A percentile compares a stretch with the other conserved stretches of the same genome.
Evolutionary conservation across 2,113 vertebrate genomes (phyloP).

Genomic region (Pachyramphus minor): DNA sequence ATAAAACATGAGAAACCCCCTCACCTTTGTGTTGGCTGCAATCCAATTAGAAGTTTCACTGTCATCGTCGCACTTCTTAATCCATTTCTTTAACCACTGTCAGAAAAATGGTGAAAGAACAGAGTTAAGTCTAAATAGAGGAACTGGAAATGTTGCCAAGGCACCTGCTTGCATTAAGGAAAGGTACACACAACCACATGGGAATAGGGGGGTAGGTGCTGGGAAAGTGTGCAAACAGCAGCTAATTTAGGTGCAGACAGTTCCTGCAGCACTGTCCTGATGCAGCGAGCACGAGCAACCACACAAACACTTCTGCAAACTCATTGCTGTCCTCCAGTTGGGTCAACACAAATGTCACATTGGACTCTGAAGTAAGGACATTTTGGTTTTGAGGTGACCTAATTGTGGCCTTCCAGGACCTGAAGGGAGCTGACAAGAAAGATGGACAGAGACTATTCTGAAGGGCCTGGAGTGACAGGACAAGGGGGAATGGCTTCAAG

Average conservation of each 20-base stretch:
- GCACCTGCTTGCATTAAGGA: neutral
- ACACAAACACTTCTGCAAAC: neutral
- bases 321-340: neutral
- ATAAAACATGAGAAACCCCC: neutral
- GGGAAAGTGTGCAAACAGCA: neutral
- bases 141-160: neutral
- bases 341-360: neutral
- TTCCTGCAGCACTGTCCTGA: neutral
- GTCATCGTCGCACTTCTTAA: conserved; percentile 99
- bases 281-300: neutral
- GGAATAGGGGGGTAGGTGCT: neutral
- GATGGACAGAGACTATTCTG: neutral
- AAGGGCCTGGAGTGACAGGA: neutral
- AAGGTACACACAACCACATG: neutral
- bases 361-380: neutral
- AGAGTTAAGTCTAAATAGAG: neutral
- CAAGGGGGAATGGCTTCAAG: neutral
- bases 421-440: neutral
- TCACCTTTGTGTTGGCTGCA: conserved; percentile 98
- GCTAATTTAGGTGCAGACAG: neutral
- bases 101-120: neutral
- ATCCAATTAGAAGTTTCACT: conserved; percentile 99
- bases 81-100: conserved; percentile 99
- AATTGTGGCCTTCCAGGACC: neutral
- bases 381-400: neutral